Conservation (phyloP, 2,888 invertebrate species). For the Tenthredo livida region DNA sequence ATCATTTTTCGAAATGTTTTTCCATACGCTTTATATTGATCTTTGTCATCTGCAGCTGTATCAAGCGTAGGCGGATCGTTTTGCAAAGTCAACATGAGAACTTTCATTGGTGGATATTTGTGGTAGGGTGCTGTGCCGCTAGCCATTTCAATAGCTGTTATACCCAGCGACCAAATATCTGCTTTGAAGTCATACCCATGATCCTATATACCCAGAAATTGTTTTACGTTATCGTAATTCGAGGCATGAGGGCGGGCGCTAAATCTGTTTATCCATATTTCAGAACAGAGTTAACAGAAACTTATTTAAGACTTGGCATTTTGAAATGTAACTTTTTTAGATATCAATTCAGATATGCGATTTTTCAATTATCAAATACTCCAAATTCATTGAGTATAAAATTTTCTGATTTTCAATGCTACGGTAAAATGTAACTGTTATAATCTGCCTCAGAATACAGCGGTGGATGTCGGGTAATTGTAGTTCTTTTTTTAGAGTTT, state of each 20-base stretch:
- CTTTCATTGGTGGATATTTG: conserved; percentile 99
- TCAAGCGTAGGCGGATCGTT: conserved; percentile 99
- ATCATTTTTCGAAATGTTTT: conserved; percentile 99
- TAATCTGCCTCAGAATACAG: neutral
- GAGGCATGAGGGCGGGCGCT: neutral
- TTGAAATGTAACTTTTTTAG: neutral
- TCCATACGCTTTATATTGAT: conserved; percentile 98
- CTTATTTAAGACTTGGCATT: neutral
- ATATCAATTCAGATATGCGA: neutral
- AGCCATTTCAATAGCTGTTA: conserved; percentile 99
- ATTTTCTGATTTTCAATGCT: neutral
- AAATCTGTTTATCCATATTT: neutral
- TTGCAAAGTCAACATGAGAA: conserved; percentile 97
- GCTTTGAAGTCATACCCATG: conserved; percentile 99
- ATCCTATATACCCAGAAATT: conserved; percentile 81
- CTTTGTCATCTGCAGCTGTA: conserved; percentile 96
- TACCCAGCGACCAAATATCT: conserved; percentile 96
- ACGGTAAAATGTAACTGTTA: neutral
- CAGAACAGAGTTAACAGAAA: neutral
- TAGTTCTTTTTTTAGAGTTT: neutral
- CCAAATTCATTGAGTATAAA: neutral
- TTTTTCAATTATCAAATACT: neutral
- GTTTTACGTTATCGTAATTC: conserved; percentile 64
- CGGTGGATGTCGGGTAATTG: neutral
- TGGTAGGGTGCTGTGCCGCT: conserved; percentile 99